A percentile compares a stretch with the other conserved stretches of the same genome.
Evolutionary conservation across 37 sponge, comb jelly and placozoan genomes (phyloP).

Genomic region (Diacarnus erythraeanus): DNA sequence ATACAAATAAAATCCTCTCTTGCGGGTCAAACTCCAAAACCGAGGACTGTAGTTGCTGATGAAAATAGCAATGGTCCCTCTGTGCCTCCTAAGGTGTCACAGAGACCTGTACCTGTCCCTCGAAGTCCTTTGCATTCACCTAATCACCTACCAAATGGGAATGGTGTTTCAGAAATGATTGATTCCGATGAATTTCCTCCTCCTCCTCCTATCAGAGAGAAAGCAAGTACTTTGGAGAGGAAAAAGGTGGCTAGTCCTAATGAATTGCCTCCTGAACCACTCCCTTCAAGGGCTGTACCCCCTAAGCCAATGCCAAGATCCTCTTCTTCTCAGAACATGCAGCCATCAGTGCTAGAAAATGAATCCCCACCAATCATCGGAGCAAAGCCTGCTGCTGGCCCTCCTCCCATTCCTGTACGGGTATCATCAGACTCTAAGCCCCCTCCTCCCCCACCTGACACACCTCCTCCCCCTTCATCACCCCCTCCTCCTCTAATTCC

Average conservation of each 20-base stretch:
- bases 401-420: conserved; percentile 19
- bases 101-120: not conserved
- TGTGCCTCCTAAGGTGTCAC: not conserved
- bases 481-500: conserved; percentile 34
- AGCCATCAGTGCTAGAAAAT: not conserved
- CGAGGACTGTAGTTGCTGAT: not conserved
- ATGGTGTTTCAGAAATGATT: not conserved
- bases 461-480: not conserved
- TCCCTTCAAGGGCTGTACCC: conserved; percentile 3
- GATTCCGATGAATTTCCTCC: not conserved
- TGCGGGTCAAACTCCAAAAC: not conserved
- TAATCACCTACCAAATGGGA: not conserved
- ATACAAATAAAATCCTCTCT: not conserved
- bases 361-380: not conserved
- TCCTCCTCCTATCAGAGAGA: not conserved
- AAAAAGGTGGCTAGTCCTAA: not conserved
- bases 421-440: not conserved
- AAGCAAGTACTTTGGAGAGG: conserved; percentile 6
- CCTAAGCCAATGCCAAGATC: not conserved
- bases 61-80: not conserved
- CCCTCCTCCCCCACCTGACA: not conserved
- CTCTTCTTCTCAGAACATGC: not conserved
- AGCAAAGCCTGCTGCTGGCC: not conserved
- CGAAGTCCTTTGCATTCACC: not conserved
- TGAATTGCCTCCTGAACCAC: not conserved